Conservation (phyloP, 2,888 invertebrate genomes). For the Scelioninae gen. 2 region DNA sequence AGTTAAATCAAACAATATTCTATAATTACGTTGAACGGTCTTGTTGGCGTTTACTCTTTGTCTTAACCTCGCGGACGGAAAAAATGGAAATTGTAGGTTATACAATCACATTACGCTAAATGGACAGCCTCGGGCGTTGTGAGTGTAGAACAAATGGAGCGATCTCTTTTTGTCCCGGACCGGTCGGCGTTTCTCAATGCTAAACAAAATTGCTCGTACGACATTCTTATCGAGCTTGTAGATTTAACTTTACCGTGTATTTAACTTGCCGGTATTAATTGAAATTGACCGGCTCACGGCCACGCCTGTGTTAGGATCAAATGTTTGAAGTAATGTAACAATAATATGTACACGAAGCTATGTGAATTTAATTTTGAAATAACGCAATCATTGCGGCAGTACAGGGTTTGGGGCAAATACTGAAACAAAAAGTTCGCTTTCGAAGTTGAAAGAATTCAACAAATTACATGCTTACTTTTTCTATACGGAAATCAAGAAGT, state of each 20-base stretch:
- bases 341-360: too few species aligned
- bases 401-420: too few species aligned
- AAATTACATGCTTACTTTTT: too few species aligned
- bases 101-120: conserved; percentile 49
- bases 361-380: too few species aligned
- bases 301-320: too few species aligned
- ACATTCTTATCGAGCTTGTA: conserved; percentile 34
- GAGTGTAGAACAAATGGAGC: conserved; percentile 48
- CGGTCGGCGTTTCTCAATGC: conserved; percentile 31
- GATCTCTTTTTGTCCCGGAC: conserved; percentile 43
- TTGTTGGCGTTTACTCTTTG: conserved; percentile 43
- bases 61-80: background rate
- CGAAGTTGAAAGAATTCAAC: too few species aligned
- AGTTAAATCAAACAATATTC: conserved; percentile 49
- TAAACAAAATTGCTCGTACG: conserved; percentile 45
- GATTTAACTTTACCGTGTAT: conserved; percentile 37
- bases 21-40: conserved; percentile 43
- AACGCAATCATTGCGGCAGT: too few species aligned
- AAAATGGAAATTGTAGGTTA: conserved; percentile 46
- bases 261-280: too few species aligned
- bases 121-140: conserved; percentile 38
- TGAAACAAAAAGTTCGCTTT: too few species aligned
- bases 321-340: too few species aligned
- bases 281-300: too few species aligned
- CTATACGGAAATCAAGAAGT: too few species aligned